These are phyloP conservation scores for Pedicia rivosa DNA, from an alignment of 2,888 invertebrate species.

Conservation along the genomic window DNA sequence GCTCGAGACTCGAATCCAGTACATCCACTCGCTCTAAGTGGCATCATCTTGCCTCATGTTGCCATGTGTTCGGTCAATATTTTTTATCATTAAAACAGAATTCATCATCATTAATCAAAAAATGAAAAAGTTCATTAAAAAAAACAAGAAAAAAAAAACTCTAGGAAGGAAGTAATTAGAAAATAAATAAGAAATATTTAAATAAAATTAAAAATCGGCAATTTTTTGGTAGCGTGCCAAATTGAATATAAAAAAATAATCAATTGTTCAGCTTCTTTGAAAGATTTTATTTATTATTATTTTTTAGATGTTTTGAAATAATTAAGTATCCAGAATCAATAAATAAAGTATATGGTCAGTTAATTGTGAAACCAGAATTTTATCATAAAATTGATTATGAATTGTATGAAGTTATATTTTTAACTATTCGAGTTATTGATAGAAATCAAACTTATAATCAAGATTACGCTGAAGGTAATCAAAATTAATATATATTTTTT, in stretches of 20 bases:
- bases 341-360: conserved; percentile 14
- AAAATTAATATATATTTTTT: conserved; percentile 2
- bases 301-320: conserved; percentile 22
- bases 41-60: too few species aligned
- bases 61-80: too few species aligned
- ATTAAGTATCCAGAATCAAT: conserved; percentile 9
- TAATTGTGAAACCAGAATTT: conserved; percentile 15
- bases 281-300: too few species aligned
- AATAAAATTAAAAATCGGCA: background rate
- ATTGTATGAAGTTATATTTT: conserved; percentile 39
- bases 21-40: too few species aligned
- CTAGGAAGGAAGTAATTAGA: background rate
- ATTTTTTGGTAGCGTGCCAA: too few species aligned
- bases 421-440: conserved; percentile 36
- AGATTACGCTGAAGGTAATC: conserved; percentile 34
- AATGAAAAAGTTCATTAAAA: too few species aligned
- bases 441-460: conserved; percentile 33
- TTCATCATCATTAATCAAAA: too few species aligned
- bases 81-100: too few species aligned
- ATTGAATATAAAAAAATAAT: too few species aligned
- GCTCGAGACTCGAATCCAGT: too few species aligned
- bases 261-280: too few species aligned
- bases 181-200: background rate
- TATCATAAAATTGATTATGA: conserved; percentile 38
- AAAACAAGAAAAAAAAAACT: too few species aligned